A percentile compares a stretch with the other conserved stretches of the same genome.
phyloP scores from a whole-genome alignment of 1,140 invertebrate genomes.

The Papilio helenus region DNA sequence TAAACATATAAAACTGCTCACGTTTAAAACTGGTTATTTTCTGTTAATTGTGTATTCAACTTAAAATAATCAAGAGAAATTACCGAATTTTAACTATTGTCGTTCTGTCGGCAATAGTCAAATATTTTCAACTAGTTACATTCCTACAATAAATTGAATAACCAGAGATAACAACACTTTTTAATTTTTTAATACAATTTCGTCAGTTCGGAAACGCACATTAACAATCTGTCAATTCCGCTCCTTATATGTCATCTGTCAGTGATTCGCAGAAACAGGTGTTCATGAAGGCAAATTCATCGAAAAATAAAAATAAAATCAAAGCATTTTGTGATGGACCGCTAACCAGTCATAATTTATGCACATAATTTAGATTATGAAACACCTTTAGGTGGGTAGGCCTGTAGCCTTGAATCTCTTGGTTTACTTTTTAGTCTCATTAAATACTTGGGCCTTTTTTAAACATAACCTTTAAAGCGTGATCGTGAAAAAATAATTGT shows the following conservation, averaged over 20 bases:
- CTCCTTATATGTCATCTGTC: neutral
- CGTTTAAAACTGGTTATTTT: neutral
- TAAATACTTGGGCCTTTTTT: slow-evolving; percentile 17
- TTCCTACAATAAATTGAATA: neutral
- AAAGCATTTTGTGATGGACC: neutral
- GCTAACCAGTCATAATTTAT: slow-evolving; percentile 5
- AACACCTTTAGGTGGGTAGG: slow-evolving; percentile 7
- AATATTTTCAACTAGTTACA: no score
- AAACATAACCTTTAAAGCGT: neutral
- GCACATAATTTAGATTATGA: slow-evolving; percentile 8
- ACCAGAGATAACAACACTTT: neutral
- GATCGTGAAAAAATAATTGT: slow-evolving; percentile 4
- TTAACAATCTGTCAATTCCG: neutral
- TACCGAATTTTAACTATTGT: neutral
- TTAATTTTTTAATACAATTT: neutral
- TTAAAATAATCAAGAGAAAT: neutral
- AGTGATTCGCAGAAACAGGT: neutral
- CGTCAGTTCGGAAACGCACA: neutral
- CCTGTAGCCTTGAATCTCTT: neutral
- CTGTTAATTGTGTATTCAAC: neutral
- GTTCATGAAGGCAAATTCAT: neutral
- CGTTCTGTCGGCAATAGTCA: no score
- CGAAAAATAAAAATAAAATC: neutral
- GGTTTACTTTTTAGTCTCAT: slow-evolving; percentile 12
- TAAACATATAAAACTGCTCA: neutral